Conservation (phyloP, 2,113 vertebrate species). For the chimpanzee (Pan troglodytes) region NHGRI_mPanTro3-v2.1_pri NC_072404.2:101979501-101980000, state of each 20-base stretch:
- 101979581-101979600: background rate
- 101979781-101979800: background rate
- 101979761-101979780: background rate
- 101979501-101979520: background rate
- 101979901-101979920: background rate
- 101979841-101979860: background rate
- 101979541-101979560: background rate
- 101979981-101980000: background rate
- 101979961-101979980: background rate
- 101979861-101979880: background rate
- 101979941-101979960: background rate
- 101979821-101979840: background rate
- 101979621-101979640: background rate
- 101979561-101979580: background rate
- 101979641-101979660: background rate
- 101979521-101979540: background rate
- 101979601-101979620: no score
- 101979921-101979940: background rate
- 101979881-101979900: background rate
- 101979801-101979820: background rate
- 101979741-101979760: background rate
- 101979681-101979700: background rate
- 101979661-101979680: background rate
- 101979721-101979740: background rate
- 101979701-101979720: background rate